Base-by-base conservation (phyloP, 2,797 vertebrate species). In the Alauda arvensis region DNA sequence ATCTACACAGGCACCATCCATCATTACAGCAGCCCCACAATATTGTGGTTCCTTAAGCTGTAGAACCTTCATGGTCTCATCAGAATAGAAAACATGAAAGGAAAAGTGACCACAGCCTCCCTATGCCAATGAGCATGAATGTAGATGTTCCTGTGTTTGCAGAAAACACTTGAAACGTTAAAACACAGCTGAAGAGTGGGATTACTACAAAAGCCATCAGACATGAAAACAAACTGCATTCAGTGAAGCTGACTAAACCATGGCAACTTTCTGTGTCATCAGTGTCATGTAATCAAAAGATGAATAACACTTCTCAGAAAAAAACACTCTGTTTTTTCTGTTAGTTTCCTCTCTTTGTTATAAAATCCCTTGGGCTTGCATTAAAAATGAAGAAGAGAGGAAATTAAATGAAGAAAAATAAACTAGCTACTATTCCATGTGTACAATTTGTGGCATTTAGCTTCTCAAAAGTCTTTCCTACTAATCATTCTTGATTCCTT, bases 401-500 rank as follows among this genome's bases (percentile, higher is more conserved):
- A 68, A 75, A 66, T 16, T 17, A 62, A 81, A 75, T 7, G 1
- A 53, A 68, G 25, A 60, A 51, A 86, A 59, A 29, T 40, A 80
- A 87, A 49, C 18, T 57, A 61, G 21, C 16, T 66, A 23, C 31
- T 69, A 46, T 78, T 82, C 26, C 20, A 39, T 33, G 18, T 53
- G 11, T 60, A 39, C 10, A 65, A 78, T 74, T 31, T 40, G 40
- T 26, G 33, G 31, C 24, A 66, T 66, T 83, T 79, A 65, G 11
- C 37, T 68, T 83, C 77, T 74, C 31, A 68, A n/a, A 83, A 85
- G 16, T n/a, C n/a, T 76, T 90, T 77, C 57, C 37, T 69, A 45
- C 62, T 39, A 19, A 52, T 82, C 51, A 55, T 79, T 89, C 87
- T 59, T 70, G 69, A 85, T 88, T 86, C 68, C 55, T 89, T 93